Conservation (phyloP, 2,113 vertebrate genomes). For the Tragelaphus scriptus region DNA sequence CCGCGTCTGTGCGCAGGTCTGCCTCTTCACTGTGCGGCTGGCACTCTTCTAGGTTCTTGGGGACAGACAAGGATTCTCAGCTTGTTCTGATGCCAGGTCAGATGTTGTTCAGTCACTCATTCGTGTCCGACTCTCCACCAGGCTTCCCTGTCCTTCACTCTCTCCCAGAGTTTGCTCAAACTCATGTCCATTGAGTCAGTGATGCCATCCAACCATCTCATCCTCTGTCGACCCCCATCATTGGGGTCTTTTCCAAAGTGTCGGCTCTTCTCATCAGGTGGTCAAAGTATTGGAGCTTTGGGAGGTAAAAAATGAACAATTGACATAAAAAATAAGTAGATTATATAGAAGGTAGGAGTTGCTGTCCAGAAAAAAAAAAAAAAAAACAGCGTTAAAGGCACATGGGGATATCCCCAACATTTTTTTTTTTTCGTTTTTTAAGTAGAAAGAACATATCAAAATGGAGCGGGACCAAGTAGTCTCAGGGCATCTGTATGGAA, state of each 20-base stretch:
- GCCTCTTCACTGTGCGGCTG: neutral
- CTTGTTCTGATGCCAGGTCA: neutral
- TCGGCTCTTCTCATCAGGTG: neutral
- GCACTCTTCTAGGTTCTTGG: neutral
- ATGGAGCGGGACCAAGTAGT: neutral
- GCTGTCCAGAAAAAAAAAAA: neutral
- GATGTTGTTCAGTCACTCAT: neutral
- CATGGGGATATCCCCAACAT: neutral
- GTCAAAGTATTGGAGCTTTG: neutral
- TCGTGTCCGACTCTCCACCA: neutral
- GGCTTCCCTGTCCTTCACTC: neutral
- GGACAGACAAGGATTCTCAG: too few species aligned
- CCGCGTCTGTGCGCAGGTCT: rapidly evolving
- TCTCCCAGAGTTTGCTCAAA: neutral
- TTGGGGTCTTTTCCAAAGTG: neutral
- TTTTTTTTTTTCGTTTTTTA: neutral
- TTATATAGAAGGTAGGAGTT: neutral
- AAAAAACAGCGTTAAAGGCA: neutral
- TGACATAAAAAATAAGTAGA: neutral
- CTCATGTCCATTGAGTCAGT: neutral
- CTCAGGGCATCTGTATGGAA: neutral
- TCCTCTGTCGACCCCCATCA: neutral
- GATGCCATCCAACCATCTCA: neutral
- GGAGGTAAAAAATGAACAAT: neutral
- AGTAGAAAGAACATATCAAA: neutral